phyloP scores from a whole-genome alignment of 2,113 vertebrate species.

The Bambusicola thoracicus region DNA sequence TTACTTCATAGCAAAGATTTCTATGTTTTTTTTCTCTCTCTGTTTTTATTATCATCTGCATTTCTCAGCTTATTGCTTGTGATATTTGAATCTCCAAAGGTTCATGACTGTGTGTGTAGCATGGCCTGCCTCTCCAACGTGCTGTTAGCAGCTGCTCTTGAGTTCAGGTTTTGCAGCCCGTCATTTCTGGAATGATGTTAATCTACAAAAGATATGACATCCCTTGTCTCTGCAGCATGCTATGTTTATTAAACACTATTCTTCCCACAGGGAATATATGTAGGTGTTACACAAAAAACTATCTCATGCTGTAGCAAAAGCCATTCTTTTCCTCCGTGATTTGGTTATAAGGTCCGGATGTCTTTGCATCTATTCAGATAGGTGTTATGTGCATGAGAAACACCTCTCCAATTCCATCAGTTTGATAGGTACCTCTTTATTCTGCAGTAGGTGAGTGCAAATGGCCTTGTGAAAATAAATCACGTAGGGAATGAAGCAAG shows the following conservation, averaged over 20 bases:
- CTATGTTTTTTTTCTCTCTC: slow-evolving; percentile 19
- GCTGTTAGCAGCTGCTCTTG: neutral
- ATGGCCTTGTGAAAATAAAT: neutral
- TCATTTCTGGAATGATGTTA: neutral
- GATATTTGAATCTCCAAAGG: neutral
- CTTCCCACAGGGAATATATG: neutral
- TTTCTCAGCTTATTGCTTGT: neutral
- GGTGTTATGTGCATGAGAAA: neutral
- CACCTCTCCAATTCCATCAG: neutral
- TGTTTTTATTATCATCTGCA: neutral
- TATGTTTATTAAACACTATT: neutral
- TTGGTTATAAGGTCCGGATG: neutral
- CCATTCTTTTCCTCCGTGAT: neutral
- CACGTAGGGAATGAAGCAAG: neutral
- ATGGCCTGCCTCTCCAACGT: neutral
- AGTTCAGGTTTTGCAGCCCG: neutral
- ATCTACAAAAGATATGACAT: neutral
- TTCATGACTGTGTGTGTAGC: neutral
- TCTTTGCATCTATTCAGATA: neutral
- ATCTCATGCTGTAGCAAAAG: neutral
- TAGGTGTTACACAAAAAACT: neutral
- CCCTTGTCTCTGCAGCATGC: neutral
- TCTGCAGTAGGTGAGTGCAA: neutral
- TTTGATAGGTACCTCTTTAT: neutral
- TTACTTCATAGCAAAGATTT: neutral